Evolutionary conservation across 2,797 vertebrate species (phyloP).

Genomic region (Fistularia commersonii): DNA sequence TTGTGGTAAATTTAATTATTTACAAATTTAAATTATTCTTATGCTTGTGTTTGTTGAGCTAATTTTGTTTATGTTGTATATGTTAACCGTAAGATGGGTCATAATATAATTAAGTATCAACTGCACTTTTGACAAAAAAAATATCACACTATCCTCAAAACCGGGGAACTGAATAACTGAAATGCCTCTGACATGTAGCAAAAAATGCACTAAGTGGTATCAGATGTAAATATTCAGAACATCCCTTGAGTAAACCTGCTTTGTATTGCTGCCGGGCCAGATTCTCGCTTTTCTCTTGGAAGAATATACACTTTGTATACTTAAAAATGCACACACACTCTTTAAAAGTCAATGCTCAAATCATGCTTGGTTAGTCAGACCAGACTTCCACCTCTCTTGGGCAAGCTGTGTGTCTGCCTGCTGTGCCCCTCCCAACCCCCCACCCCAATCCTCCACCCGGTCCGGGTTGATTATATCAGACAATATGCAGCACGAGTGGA

Average conservation of each 20-base stretch:
- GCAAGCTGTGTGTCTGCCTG: conserved; percentile 57
- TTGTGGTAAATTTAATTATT: too few species aligned
- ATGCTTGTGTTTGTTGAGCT: too few species aligned
- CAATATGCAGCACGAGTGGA: conserved; percentile 61
- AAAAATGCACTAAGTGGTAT: too few species aligned
- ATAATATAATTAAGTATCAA: too few species aligned
- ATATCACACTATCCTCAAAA: too few species aligned
- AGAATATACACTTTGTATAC: conserved; percentile 15
- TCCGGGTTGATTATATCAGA: conserved; percentile 67
- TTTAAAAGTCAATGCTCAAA: conserved; percentile 62
- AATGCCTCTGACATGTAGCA: too few species aligned
- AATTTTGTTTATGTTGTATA: too few species aligned
- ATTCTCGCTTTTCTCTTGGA: conserved; percentile 14
- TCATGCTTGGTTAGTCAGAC: conserved; percentile 55
- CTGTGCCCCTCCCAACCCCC: conserved; percentile 36
- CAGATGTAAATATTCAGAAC: too few species aligned
- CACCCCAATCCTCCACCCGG: conserved; percentile 27
- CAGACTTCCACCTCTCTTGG: conserved; percentile 56
- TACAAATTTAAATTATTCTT: too few species aligned
- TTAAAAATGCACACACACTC: conserved; percentile 22
- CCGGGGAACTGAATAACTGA: too few species aligned
- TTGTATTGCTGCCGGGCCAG: conserved; percentile 1
- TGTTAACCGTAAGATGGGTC: too few species aligned
- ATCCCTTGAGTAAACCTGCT: conserved; percentile 2
- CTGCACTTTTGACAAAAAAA: too few species aligned